Conservation (phyloP, 2,888 invertebrate species). For the Chelonus formosanus region DNA sequence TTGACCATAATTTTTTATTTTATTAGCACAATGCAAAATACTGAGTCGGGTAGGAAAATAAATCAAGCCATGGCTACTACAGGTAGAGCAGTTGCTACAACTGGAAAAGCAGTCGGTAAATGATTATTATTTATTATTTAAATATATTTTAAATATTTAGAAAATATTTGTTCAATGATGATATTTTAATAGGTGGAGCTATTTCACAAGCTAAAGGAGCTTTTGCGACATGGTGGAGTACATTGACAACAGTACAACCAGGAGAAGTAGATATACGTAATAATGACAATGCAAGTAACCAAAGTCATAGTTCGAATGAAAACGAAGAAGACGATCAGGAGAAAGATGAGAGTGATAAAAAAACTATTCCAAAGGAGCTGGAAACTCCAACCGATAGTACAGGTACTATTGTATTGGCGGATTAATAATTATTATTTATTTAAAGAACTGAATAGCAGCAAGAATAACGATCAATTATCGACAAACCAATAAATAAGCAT, state of each 20-base stretch:
- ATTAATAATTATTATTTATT: constrained; percentile 25
- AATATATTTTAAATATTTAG: background rate
- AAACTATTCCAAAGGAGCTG: constrained; percentile 28
- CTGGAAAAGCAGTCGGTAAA: constrained; percentile 77
- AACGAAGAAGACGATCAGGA: constrained; percentile 34
- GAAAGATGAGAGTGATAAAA: constrained; percentile 31
- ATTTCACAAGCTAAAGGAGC: constrained; percentile 89
- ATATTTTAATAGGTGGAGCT: constrained; percentile 74
- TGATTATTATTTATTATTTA: constrained; percentile 12
- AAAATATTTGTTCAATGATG: background rate
- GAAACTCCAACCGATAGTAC: constrained; percentile 27
- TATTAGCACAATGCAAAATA: constrained; percentile 89
- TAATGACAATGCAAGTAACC: constrained; percentile 39
- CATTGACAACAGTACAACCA: constrained; percentile 70
- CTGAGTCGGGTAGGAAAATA: constrained; percentile 91
- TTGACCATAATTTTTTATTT: constrained; percentile 28
- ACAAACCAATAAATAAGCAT: no score
- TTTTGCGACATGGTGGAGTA: constrained; percentile 87
- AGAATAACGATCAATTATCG: no score
- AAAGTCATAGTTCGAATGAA: constrained; percentile 25
- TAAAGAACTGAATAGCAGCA: no score
- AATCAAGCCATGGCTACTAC: constrained; percentile 93
- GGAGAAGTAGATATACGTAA: constrained; percentile 42
- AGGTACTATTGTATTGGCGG: constrained; percentile 30
- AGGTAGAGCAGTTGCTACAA: constrained; percentile 86